Evolutionary conservation across 2,113 vertebrate species (phyloP).

Genomic region (Myiozetetes cayanensis): DNA sequence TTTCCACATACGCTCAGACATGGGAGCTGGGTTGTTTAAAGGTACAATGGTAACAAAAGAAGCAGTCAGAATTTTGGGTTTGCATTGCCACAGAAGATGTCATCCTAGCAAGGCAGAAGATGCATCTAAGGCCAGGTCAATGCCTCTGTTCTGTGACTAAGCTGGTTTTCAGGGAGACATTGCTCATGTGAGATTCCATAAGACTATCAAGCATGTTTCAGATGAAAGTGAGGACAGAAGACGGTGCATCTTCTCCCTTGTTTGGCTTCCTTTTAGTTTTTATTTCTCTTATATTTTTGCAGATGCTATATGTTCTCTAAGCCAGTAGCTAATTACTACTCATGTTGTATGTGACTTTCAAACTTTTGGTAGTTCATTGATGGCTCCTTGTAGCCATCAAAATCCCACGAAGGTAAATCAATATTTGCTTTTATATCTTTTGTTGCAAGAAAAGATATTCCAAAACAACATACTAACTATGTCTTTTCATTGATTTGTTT

Average conservation of each 20-base stretch:
- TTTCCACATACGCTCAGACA: background rate
- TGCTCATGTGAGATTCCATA: background rate
- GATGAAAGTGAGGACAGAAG: background rate
- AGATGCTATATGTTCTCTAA: background rate
- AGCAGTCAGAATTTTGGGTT: background rate
- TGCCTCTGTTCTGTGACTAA: background rate
- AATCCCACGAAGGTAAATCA: conserved; percentile 16
- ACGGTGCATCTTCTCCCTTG: background rate
- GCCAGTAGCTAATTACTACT: background rate
- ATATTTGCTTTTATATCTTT: conserved; percentile 31
- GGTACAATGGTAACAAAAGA: background rate
- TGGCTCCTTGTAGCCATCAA: background rate
- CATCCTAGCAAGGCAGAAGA: background rate
- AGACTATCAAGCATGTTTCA: background rate
- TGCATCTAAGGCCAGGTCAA: background rate
- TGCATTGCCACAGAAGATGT: background rate
- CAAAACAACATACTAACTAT: background rate
- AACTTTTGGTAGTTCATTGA: background rate
- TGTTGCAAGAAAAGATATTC: background rate
- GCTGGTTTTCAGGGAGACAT: background rate
- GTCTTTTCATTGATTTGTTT: conserved; percentile 26
- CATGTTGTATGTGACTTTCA: background rate
- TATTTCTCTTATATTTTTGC: background rate
- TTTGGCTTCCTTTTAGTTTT: background rate
- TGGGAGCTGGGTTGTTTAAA: background rate